These are phyloP conservation scores for Channa argus DNA, from an alignment of 2,113 vertebrate genomes.

Conservation along the genomic window DNA sequence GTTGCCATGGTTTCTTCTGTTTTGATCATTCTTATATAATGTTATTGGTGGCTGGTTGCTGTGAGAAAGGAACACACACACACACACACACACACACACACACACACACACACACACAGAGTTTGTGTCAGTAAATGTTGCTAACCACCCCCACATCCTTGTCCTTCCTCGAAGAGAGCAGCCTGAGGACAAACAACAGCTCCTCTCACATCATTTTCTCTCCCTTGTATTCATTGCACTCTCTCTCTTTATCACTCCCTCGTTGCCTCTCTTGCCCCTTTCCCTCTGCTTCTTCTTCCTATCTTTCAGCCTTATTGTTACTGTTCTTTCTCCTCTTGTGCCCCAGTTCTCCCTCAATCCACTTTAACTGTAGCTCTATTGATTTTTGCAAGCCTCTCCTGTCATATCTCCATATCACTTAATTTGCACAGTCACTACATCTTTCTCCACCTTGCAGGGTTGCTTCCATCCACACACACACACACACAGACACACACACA, in stretches of 20 bases:
- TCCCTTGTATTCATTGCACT: slow-evolving; percentile 53
- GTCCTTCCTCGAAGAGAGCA: slow-evolving; percentile 79
- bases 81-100: slow-evolving; percentile 30
- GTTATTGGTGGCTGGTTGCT: slow-evolving; percentile 77
- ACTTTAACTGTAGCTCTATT: slow-evolving; percentile 36
- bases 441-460: slow-evolving; percentile 41
- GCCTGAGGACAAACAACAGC: slow-evolving; percentile 80
- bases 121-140: slow-evolving; percentile 79
- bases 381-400: slow-evolving; percentile 5
- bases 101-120: slow-evolving; percentile 40
- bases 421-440: slow-evolving; percentile 58
- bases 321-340: slow-evolving; percentile 21
- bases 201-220: slow-evolving; percentile 71
- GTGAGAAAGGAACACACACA: slow-evolving; percentile 60
- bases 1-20: slow-evolving; percentile 78
- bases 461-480: slow-evolving; percentile 21
- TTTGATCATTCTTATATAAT: slow-evolving; percentile 80
- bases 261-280: slow-evolving; percentile 15
- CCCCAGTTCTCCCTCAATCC: slow-evolving; percentile 50
- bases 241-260: slow-evolving; percentile 43
- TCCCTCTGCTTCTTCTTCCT: slow-evolving; percentile 29
- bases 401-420: slow-evolving; percentile 75
- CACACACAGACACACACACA: not conserved
- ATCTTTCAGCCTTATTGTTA: slow-evolving; percentile 51
- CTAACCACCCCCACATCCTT: slow-evolving; percentile 78